phyloP scores from a whole-genome alignment of 1,140 invertebrate species.

The Drosophila burlai region DNA sequence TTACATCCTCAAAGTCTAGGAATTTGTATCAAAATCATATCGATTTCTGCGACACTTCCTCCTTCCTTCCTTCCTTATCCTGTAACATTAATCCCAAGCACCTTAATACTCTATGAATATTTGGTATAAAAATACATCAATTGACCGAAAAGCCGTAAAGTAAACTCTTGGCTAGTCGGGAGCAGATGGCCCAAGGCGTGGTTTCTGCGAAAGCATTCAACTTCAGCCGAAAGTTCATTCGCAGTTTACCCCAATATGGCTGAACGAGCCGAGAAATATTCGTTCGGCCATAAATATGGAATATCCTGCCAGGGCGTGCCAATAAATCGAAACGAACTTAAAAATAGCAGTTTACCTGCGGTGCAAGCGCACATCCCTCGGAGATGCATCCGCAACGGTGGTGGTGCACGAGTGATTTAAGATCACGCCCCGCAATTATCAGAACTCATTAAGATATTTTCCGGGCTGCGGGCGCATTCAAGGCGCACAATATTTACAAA shows the following conservation, averaged over 20 bases:
- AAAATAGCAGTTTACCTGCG: conserved; percentile 43
- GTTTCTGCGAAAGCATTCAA: conserved; percentile 7
- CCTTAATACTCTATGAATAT: background rate
- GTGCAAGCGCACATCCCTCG: conserved; percentile 31
- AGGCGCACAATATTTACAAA: conserved; percentile 66
- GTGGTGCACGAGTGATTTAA: conserved; percentile 52
- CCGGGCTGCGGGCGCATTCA: conserved; percentile 5
- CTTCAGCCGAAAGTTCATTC: conserved; percentile 35
- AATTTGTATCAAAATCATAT: background rate
- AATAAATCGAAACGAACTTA: conserved; percentile 69
- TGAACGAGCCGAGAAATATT: conserved; percentile 47
- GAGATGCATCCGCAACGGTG: conserved; percentile 35
- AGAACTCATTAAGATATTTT: conserved; percentile 77
- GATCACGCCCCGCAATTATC: conserved; percentile 43
- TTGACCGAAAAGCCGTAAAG: conserved; percentile 4
- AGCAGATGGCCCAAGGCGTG: conserved; percentile 14
- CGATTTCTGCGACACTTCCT: background rate
- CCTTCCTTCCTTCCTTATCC: background rate
- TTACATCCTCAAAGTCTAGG: background rate
- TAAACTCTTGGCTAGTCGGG: conserved; percentile 2
- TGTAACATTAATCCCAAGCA: no score
- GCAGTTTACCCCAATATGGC: conserved; percentile 52
- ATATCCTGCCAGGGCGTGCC: conserved; percentile 17
- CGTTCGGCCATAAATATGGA: conserved; percentile 58
- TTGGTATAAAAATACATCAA: conserved; percentile 1